These are phyloP conservation scores for Cephalopachus bancanus DNA, from an alignment of 2,797 vertebrate species.

Conservation along the genomic window DNA sequence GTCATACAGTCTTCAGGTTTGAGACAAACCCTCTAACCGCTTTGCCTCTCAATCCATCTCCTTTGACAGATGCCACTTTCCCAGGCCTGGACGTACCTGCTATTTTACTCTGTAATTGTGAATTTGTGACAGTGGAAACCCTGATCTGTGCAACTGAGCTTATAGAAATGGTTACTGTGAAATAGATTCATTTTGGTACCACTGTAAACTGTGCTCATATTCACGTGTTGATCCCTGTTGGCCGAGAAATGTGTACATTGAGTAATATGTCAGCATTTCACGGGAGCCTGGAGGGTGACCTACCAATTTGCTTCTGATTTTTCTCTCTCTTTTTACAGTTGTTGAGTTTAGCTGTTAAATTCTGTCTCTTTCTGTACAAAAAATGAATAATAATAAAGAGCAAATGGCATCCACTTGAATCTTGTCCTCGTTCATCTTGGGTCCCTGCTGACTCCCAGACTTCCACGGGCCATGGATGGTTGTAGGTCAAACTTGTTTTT, in stretches of 20 bases:
- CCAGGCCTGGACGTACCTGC: conserved; percentile 59
- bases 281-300: conserved; percentile 58
- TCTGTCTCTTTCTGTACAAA: conserved; percentile 87
- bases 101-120: conserved; percentile 59
- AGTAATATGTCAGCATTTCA: conserved; percentile 61
- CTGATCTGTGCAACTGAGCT: conserved; percentile 65
- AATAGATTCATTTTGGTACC: conserved; percentile 47
- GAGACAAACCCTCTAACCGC: conserved; percentile 40
- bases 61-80: conserved; percentile 40
- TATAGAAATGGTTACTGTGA: conserved; percentile 60
- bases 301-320: conserved; percentile 66
- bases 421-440: background rate
- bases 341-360: conserved; percentile 85
- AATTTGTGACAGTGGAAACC: conserved; percentile 64
- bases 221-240: conserved; percentile 14
- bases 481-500: background rate
- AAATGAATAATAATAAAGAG: conserved; percentile 84
- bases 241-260: conserved; percentile 53
- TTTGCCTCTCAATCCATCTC: conserved; percentile 9
- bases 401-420: conserved; percentile 69
- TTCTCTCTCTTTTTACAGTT: conserved; percentile 63
- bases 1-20: conserved; percentile 30
- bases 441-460: background rate
- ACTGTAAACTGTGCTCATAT: conserved; percentile 49
- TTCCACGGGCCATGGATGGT: background rate